Base-by-base conservation (phyloP, 2,888 invertebrate genomes). In the Chalcosyrphus nemorum region DNA sequence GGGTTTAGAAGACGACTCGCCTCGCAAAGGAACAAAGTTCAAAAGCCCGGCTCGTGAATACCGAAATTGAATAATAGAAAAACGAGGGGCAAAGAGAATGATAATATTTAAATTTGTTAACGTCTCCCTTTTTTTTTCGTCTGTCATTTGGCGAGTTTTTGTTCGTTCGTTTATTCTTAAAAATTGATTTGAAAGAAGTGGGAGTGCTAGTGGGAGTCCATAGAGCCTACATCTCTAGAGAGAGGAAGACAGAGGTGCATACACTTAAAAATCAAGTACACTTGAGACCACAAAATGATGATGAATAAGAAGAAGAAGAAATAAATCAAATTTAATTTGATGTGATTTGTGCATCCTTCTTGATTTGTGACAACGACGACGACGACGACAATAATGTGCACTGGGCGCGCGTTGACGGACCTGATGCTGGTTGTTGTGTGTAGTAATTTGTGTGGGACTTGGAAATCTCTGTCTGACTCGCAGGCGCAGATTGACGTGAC, bases 311-410 rank as follows among this genome's bases (percentile, higher is more conserved):
- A n/a, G 24, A 68, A 35, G n/a, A 38, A 24, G 43, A 63, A 80
- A 84, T 84, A 80, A 84, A 84, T 84, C 84, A 84, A 80, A 84
- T 70, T 80, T 84, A 84, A 84, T 80, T 84, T 84, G 80, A 84
- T 84, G 80, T 84, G 84, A 84, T 84, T 80, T 84, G 84, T 80
- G 84, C 84, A 80, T 84, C 84, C 84, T 84, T 75, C 74, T 84
- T 80, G 75, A 84, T 84, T 80, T 80, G 84, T 78, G 77, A 61
- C 76, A 57, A 68, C 56, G 76, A 41, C 56, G 56, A 43, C 54
- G 32, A 35, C n/a, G n/a, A n/a, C n/a, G n/a, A n/a, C n/a, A n/a
- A n/a, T n/a, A n/a, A n/a, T n/a, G n/a, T n/a, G n/a, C n/a, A n/a
- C n/a, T n/a, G n/a, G n/a, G n/a, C 17, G 41, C 59, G 47, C 56